Percentiles rank a stretch among this genome's conserved stretches.
Evolutionary conservation across 2,113 vertebrate genomes (phyloP).

Genomic region (Brachyhypopomus gauderio): DNA sequence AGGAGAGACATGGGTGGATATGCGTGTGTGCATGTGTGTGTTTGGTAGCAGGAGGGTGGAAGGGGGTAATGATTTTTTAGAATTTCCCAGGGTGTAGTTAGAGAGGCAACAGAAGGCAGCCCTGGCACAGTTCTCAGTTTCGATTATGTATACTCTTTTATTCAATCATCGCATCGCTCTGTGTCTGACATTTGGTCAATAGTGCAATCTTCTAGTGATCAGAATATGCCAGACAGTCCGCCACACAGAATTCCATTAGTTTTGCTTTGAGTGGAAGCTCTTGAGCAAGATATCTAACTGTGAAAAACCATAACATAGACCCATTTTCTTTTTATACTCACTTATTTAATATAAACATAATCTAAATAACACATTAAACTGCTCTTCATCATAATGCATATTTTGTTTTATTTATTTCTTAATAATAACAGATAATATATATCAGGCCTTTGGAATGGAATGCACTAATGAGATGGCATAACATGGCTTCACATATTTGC

Average conservation of each 20-base stretch:
- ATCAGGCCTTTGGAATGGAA: background rate
- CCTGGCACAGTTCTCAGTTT: slow-evolving; percentile 82
- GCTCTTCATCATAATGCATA: background rate
- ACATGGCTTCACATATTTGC: background rate
- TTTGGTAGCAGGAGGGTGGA: slow-evolving; percentile 32
- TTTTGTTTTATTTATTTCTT: slow-evolving; percentile 3
- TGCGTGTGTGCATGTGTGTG: background rate
- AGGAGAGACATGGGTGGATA: slow-evolving; percentile 7
- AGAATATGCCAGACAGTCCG: slow-evolving; percentile 84
- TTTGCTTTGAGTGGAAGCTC: slow-evolving; percentile 78
- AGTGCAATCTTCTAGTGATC: slow-evolving; percentile 91
- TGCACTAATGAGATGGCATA: background rate
- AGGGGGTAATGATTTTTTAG: slow-evolving; percentile 61
- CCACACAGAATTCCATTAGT: slow-evolving; percentile 91
- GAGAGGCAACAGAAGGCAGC: slow-evolving; percentile 67
- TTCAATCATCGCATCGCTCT: slow-evolving; percentile 85
- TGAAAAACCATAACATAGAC: slow-evolving; percentile 75
- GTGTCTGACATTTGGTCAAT: slow-evolving; percentile 93
- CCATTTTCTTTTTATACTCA: slow-evolving; percentile 45
- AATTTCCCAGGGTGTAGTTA: slow-evolving; percentile 75
- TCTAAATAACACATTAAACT: slow-evolving; percentile 35
- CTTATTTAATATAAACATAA: slow-evolving; percentile 38
- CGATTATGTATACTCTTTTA: slow-evolving; percentile 88
- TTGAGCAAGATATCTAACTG: slow-evolving; percentile 80
- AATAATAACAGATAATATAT: background rate